Percentiles rank a stretch among this genome's conserved stretches.
These are phyloP conservation scores for Drosophila burlai DNA, from an alignment of 1,140 invertebrate genomes.

Conservation along the genomic window DNA sequence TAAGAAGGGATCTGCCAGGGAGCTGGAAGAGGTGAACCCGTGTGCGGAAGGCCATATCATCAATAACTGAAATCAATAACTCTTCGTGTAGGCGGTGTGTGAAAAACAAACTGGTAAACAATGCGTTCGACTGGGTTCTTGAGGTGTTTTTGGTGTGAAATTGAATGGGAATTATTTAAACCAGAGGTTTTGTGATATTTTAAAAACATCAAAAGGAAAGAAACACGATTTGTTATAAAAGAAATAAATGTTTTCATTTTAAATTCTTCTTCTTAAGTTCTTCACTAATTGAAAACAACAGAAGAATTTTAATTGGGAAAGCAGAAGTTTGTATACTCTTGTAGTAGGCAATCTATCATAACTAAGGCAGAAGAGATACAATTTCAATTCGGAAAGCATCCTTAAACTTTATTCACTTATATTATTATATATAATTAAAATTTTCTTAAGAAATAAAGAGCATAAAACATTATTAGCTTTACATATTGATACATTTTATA, in stretches of 20 bases:
- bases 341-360: background rate
- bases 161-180: background rate
- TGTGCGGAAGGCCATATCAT: constrained; percentile 13
- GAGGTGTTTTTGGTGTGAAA: background rate
- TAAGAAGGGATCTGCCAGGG: background rate
- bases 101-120: constrained; percentile 19
- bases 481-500: background rate
- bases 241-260: background rate
- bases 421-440: too few species aligned
- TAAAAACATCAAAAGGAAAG: background rate
- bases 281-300: background rate
- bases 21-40: constrained; percentile 11
- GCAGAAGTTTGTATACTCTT: background rate
- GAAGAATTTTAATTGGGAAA: background rate
- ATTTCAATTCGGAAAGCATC: too few species aligned
- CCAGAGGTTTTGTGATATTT: background rate
- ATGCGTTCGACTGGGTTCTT: background rate
- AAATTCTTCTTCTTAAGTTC: background rate
- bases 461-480: too few species aligned
- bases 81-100: constrained; percentile 11
- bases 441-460: too few species aligned
- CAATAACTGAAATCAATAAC: constrained; percentile 45
- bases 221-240: background rate
- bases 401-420: too few species aligned
- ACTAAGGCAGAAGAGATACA: background rate